Percentiles rank a stretch among this genome's conserved stretches.
These are phyloP conservation scores for Sebastes vulpes DNA, from an alignment of 2,797 vertebrate genomes.

Conservation along the genomic window DNA sequence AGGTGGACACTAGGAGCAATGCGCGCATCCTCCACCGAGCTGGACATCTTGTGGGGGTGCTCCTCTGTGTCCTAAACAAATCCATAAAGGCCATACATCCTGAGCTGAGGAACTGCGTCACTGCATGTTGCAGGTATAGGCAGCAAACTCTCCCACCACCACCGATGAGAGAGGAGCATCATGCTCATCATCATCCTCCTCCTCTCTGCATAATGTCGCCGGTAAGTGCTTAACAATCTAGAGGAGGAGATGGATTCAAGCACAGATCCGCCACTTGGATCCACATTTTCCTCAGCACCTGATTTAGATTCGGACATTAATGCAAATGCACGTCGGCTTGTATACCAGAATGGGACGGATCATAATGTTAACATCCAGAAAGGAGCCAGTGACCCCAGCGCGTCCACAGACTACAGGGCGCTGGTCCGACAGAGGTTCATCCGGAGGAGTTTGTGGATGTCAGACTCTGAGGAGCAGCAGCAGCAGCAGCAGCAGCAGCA, in stretches of 20 bases:
- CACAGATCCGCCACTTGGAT: slow-evolving; percentile 79
- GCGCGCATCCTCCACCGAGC: slow-evolving; percentile 42
- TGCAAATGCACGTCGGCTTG: slow-evolving; percentile 67
- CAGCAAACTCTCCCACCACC: slow-evolving; percentile 64
- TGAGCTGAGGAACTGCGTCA: slow-evolving; percentile 87
- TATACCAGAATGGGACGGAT: slow-evolving; percentile 83
- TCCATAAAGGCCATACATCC: slow-evolving; percentile 50
- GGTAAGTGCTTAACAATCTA: slow-evolving; percentile 68
- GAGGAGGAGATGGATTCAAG: slow-evolving; percentile 84
- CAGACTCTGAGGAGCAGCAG: slow-evolving; percentile 92
- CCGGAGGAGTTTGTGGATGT: slow-evolving; percentile 92
- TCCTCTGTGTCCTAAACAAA: slow-evolving; percentile 50
- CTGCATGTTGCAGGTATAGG: slow-evolving; percentile 83
- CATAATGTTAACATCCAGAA: slow-evolving; percentile 82
- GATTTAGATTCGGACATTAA: slow-evolving; percentile 79
- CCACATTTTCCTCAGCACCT: slow-evolving; percentile 78
- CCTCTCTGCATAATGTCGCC: slow-evolving; percentile 63
- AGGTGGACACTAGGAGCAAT: slow-evolving; percentile 38
- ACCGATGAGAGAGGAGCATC: slow-evolving; percentile 70
- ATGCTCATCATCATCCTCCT: slow-evolving; percentile 61
- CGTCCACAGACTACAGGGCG: slow-evolving; percentile 81
- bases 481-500: slow-evolving; percentile 80
- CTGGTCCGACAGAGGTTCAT: slow-evolving; percentile 92
- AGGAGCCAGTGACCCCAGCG: slow-evolving; percentile 84
- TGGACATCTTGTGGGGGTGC: slow-evolving; percentile 47